Percentiles rank a stretch among this genome's conserved stretches.
Conservation (phyloP, 1,140 invertebrate genomes). For the Hylyphantes graminicola region DNA sequence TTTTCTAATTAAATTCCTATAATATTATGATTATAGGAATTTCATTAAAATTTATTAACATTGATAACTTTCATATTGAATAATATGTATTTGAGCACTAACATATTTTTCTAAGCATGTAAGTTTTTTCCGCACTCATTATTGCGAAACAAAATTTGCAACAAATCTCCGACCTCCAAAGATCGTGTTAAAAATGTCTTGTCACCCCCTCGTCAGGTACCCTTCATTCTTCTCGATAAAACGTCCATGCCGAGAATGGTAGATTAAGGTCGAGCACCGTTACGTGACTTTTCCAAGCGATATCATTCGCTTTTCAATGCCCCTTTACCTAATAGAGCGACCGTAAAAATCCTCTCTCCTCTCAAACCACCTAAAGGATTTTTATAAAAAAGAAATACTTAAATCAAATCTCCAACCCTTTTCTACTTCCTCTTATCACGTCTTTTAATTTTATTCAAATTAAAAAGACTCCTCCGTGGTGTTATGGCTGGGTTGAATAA, state of each 20-base stretch:
- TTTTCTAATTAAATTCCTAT: too few species aligned
- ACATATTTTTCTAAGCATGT: too few species aligned
- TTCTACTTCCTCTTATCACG: slow-evolving; percentile 25
- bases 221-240: slow-evolving; percentile 46
- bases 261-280: slow-evolving; percentile 56
- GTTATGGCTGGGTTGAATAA: neutral
- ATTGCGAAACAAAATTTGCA: neutral
- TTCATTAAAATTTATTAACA: too few species aligned
- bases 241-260: slow-evolving; percentile 46
- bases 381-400: neutral
- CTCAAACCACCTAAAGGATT: neutral
- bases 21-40: too few species aligned
- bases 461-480: slow-evolving; percentile 17
- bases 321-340: slow-evolving; percentile 42
- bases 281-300: slow-evolving; percentile 53
- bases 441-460: slow-evolving; percentile 55
- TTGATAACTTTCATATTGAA: too few species aligned
- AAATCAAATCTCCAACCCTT: neutral
- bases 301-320: slow-evolving; percentile 43
- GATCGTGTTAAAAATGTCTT: neutral
- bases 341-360: slow-evolving; percentile 25
- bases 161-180: neutral
- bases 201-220: slow-evolving; percentile 13
- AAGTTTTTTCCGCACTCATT: too few species aligned
- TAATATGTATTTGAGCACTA: too few species aligned